phyloP scores from a whole-genome alignment of 1,140 invertebrate species.

The Drosophila saltans region DNA sequence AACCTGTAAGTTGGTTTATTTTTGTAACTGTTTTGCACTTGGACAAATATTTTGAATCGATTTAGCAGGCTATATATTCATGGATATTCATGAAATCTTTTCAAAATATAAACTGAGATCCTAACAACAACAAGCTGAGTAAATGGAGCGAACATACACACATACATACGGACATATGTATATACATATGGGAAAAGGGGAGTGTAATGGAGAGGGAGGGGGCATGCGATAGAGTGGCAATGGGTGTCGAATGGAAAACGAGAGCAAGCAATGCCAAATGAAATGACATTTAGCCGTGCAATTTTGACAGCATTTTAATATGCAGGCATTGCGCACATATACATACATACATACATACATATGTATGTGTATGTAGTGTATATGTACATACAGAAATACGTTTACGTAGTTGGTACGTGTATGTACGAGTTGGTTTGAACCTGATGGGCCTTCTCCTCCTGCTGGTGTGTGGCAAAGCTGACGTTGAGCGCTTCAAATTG shows the following conservation, averaged over 20 bases:
- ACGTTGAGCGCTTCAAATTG: slow-evolving; percentile 61
- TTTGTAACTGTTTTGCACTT: too few species aligned
- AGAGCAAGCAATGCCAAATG: slow-evolving; percentile 46
- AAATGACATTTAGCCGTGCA: slow-evolving; percentile 75
- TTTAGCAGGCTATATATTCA: neutral
- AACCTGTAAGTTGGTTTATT: too few species aligned
- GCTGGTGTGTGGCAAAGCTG: slow-evolving; percentile 27
- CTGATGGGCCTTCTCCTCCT: neutral
- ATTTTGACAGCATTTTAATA: slow-evolving; percentile 77
- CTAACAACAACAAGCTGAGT: neutral
- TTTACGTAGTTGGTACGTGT: slow-evolving; percentile 1
- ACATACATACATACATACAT: neutral
- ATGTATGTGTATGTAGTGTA: too few species aligned
- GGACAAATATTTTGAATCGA: neutral
- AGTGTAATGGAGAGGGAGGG: neutral
- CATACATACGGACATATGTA: neutral
- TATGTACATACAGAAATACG: too few species aligned
- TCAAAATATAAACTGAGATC: neutral
- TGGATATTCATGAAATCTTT: neutral
- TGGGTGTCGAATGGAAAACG: slow-evolving; percentile 25
- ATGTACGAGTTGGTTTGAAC: slow-evolving; percentile 5
- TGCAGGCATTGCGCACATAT: slow-evolving; percentile 49
- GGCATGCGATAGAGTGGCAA: neutral
- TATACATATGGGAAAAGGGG: slow-evolving; percentile 26
- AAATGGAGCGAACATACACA: neutral